Evolutionary conservation across 2,113 vertebrate species (phyloP), one percentile per base, ranked within the genome.

Genomic region (Dinomys branickii): DNA sequence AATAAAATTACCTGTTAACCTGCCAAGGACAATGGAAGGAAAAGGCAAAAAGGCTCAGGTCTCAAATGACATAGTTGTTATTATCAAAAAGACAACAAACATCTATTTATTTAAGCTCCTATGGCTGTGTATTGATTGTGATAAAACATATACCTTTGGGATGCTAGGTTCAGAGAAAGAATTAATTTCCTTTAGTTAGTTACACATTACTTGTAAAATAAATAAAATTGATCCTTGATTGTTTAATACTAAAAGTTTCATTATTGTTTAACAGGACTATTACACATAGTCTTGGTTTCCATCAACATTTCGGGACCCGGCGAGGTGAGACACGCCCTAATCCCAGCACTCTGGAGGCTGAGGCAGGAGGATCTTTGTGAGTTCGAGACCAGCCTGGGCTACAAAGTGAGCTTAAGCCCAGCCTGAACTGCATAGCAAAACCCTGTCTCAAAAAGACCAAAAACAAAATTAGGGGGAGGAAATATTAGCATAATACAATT

Each of bases 71-170:
- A 78, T 2, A 88, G 3, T 0, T 91, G 24, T 24, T 24, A 61
- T 61, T 81, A 22, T 93, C 14, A 94, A 73, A 90, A 94, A 94
- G 33, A 81, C 28, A 90, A 58, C 38, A 69, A 94, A 56, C 6
- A 73, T 33, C 28, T 84, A n/a, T 73, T 54, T 80, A 5, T 73
- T 85, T 56, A 92, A 61, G 26, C 4, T 38, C 85, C 54, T 88
- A 35, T 58, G 35, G 8, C 28, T 91, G n/a, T 41, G 16, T 35
- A 13, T 16, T n/a, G 90, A 22, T 19, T 93, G 20, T 82, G 67
- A 50, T 9, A 71, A n/a, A 84, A 88, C 22, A 82, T 65, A 47
- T 52, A 82, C 9, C 35, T 54, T 82, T 71, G 50, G 26, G 3
- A 85, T 58, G 63, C 5, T 28, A 92, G 58, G 5, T 69, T 81